Evolutionary conservation across 1,140 invertebrate genomes (phyloP), one percentile per base, ranked within the genome.

Genomic region (Helicoverpa zea): DNA sequence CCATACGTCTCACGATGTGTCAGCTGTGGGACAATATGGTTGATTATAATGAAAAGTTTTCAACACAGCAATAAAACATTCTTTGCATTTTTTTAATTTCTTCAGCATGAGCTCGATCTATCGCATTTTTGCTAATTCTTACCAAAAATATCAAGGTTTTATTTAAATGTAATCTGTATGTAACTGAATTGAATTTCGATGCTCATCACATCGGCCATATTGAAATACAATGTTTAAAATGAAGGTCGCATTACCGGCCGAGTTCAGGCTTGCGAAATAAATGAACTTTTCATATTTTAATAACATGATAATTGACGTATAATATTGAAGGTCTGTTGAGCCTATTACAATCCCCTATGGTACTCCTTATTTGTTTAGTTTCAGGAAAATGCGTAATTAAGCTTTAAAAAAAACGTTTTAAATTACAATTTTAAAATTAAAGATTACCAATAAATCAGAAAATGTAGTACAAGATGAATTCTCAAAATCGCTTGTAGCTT

Each of bases 221-320:
- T 56, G 16, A 72, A 54, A 51, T 52, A 9, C 29, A 54, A 11
- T 75, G 29, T 30, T 75, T 61, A 61, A 61, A 9, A n/a, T 23
- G 29, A 61, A 75, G 73, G 73, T 18, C 35, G 18, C 14, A 51
- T 75, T 47, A 72, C 35, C 66, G 66, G 18, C 52, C 18, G 47
- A 75, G 35, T 75, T 75, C 73, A 75, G 43, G 35, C 52, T 75
- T 59, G 54, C 43, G 58, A 75, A 59, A 75, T 49, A 49, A 30
- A 59, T 75, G 58, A 49, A 47, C 58, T 75, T 47, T 75, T 49
- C 49, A 61, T 75, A 74, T 58, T 58, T 18, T 74, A 61, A 61
- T 61, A 18, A 61, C 54, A 18, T 59, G n/a, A 11, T 75, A 59
- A 74, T 9, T 47, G 30, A 23, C 18, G 35, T 43, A 12, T 7